Base-by-base conservation (phyloP, 2,888 invertebrate genomes). In the Tetheella fluctuosa region DNA sequence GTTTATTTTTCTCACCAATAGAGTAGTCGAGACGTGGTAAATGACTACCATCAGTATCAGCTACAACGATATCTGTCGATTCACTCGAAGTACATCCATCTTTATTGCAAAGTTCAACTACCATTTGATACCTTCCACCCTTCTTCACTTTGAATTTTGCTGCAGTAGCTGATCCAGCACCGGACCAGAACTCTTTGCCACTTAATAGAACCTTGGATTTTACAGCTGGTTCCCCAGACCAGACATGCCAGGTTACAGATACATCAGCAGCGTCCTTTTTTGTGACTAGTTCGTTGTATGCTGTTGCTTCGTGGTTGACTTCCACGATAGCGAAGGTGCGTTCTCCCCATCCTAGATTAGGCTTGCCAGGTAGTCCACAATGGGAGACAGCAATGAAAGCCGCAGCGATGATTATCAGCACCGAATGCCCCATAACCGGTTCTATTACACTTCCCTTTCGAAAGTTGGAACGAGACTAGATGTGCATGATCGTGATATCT, bases 21-120 rank as follows among this genome's bases (percentile, higher is more conserved):
- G 79, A 73, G 67, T 82, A 91, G 8, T 90, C 87, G 28, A 93
- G 70, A 0, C 92, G 93, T 1, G 91, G 90, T 57, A 93, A 74
- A 67, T 93, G 93, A 66, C 93, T 93, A n/a, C 93, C 93, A 64
- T 93, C 93, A 3, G 93, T 93, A 58, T 93, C 93, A 2, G 93
- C 93, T 0, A 93, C 91, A 0, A 91, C 76, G 23, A 93, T 91
- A 57, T 93, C 92, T 1, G 88, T 90, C 0, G 85, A 65, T 1
- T 93, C 92, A 64, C 93, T 88, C 23, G 78, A 74, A 64, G 87
- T 86, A 74, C 93, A 93, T 30, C 93, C 93, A 54, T 91, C 93
- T 12, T 80, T 67, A 60, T 93, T 93, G 69, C 93, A 93, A 5
- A 91, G 84, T 68, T 93, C 87, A 10, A 93, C 84, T 52, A 82